Conservation (phyloP, 2,113 vertebrate genomes). For the Platichthys flesus region DNA sequence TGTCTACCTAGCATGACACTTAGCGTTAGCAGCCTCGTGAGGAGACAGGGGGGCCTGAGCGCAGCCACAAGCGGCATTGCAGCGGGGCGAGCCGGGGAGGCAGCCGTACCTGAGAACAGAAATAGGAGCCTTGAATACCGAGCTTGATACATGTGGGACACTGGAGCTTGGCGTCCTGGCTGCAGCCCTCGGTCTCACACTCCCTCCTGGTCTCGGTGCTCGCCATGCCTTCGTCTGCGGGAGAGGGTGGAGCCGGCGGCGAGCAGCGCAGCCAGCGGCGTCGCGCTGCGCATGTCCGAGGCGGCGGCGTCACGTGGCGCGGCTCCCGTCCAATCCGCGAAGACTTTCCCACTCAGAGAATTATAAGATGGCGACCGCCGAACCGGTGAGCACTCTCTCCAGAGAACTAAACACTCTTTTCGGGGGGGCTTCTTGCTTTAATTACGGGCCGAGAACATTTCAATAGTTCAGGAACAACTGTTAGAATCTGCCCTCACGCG, state of each 20-base stretch:
- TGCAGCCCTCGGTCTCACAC: slow-evolving; percentile 93
- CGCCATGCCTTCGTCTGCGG: slow-evolving; percentile 90
- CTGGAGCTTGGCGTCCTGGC: slow-evolving; percentile 95
- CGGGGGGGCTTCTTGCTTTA: background rate
- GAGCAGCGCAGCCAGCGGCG: slow-evolving; percentile 25
- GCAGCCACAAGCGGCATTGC: background rate
- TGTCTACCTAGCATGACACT: slow-evolving; percentile 62
- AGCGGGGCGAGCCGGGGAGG: background rate
- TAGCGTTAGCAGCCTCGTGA: slow-evolving; percentile 68
- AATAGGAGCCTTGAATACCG: slow-evolving; percentile 96
- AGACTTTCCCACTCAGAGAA: slow-evolving; percentile 82
- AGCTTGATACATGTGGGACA: slow-evolving; percentile 98
- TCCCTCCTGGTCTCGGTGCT: slow-evolving; percentile 89
- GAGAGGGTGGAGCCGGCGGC: slow-evolving; percentile 62
- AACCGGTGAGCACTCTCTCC: slow-evolving; percentile 90
- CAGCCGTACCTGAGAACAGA: slow-evolving; percentile 94
- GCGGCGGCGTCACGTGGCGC: slow-evolving; percentile 40
- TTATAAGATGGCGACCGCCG: slow-evolving; percentile 98
- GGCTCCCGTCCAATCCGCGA: slow-evolving; percentile 60
- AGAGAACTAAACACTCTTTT: slow-evolving; percentile 33
- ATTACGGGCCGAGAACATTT: background rate
- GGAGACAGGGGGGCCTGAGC: slow-evolving; percentile 44
- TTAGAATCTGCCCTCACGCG: fast-evolving
- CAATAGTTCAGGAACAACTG: background rate
- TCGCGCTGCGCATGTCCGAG: slow-evolving; percentile 57